These are phyloP conservation scores for Xyrauchen texanus DNA, from an alignment of 2,113 vertebrate species.

Conservation along the genomic window DNA sequence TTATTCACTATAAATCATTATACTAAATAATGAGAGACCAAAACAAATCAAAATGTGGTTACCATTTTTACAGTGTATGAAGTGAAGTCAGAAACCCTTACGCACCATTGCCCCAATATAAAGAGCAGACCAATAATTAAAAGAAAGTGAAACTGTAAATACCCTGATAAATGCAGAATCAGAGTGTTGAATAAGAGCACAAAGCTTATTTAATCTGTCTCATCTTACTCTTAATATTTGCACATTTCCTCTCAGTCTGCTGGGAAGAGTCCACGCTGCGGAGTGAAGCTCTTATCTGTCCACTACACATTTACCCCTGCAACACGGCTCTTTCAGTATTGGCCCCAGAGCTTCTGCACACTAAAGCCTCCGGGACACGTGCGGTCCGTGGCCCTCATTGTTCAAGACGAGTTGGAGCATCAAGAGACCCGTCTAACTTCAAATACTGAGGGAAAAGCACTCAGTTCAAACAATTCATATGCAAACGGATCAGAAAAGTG, in stretches of 20 bases:
- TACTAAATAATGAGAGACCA: no score
- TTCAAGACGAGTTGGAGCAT: constrained; percentile 84
- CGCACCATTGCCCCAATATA: neutral
- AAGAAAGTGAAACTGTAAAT: constrained; percentile 43
- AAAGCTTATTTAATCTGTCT: constrained; percentile 90
- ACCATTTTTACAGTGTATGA: no score
- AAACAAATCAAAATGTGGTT: no score
- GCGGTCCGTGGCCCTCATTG: constrained; percentile 88
- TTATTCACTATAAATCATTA: no score
- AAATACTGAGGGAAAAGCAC: constrained; percentile 84
- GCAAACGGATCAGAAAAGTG: constrained; percentile 89
- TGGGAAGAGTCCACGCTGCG: constrained; percentile 90
- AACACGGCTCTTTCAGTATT: constrained; percentile 80
- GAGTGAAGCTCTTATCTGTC: constrained; percentile 93
- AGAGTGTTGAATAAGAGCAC: constrained; percentile 72
- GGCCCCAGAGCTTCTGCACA: constrained; percentile 81
- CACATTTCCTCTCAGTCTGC: constrained; percentile 92
- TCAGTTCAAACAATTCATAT: constrained; percentile 87
- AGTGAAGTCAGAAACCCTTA: no score
- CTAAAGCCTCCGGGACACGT: constrained; percentile 84
- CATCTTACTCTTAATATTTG: constrained; percentile 99
- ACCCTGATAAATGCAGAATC: constrained; percentile 82
- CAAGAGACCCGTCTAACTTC: constrained; percentile 77
- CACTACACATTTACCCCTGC: constrained; percentile 90
- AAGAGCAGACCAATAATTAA: constrained; percentile 68